These are phyloP conservation scores for Dorcus parallelipipedus DNA, from an alignment of 2,888 invertebrate species.

Conservation along the genomic window DNA sequence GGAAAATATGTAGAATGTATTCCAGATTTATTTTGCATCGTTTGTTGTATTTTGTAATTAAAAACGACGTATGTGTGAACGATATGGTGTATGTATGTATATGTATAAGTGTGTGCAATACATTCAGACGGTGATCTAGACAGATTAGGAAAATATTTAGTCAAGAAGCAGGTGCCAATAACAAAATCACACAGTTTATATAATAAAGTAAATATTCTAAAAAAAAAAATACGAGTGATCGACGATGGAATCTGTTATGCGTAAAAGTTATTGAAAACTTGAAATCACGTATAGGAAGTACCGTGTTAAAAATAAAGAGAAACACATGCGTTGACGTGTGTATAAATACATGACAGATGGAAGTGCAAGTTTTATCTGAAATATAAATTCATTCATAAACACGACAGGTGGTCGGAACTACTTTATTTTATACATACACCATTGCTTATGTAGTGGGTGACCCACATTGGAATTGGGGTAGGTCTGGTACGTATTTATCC, in stretches of 20 bases:
- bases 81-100: too few species aligned
- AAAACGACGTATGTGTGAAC: too few species aligned
- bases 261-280: constrained; percentile 11
- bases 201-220: too few species aligned
- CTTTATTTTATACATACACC: constrained; percentile 29
- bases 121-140: too few species aligned
- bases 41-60: too few species aligned
- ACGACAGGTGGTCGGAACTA: constrained; percentile 31
- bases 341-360: constrained; percentile 21
- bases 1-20: too few species aligned
- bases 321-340: constrained; percentile 21
- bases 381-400: constrained; percentile 32
- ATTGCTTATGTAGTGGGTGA: constrained; percentile 27
- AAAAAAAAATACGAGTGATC: neutral
- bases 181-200: too few species aligned
- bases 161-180: too few species aligned
- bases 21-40: too few species aligned
- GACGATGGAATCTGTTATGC: constrained; percentile 7
- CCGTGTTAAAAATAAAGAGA: constrained; percentile 8
- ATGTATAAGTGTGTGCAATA: too few species aligned
- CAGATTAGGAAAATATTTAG: too few species aligned
- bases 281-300: constrained; percentile 11
- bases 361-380: constrained; percentile 28
- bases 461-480: constrained; percentile 32
- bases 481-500: constrained; percentile 28